These are phyloP conservation scores for Alca torda DNA, from an alignment of 2,797 vertebrate species.

Conservation along the genomic window DNA sequence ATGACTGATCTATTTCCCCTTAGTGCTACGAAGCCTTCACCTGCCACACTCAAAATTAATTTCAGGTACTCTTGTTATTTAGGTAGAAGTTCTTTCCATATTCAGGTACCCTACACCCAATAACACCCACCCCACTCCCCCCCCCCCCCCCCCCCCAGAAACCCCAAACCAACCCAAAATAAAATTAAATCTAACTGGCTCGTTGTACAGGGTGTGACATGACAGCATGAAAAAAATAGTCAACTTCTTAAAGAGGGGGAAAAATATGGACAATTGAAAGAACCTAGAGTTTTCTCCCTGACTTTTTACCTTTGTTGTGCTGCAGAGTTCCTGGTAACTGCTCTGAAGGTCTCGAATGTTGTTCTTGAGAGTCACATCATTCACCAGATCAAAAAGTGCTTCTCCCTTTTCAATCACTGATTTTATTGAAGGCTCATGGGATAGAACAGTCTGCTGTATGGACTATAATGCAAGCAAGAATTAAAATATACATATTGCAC, in stretches of 20 bases:
- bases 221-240: not conserved
- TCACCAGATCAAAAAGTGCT: constrained; percentile 80
- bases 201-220: not conserved
- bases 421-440: constrained; percentile 87
- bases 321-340: constrained; percentile 86
- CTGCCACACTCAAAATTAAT: not conserved
- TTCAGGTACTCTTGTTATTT: not conserved
- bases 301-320: constrained; percentile 79
- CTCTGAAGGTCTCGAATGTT: constrained; percentile 85
- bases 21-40: not conserved
- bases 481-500: not conserved
- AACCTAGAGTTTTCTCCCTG: not conserved
- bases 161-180: not conserved
- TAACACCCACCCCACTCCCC: rapidly evolving
- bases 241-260: not conserved
- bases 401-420: constrained; percentile 92
- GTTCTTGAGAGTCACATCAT: constrained; percentile 83
- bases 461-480: constrained; percentile 76
- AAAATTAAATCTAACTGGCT: not conserved
- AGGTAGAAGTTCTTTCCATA: not conserved
- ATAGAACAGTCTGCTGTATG: constrained; percentile 88
- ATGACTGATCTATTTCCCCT: not conserved
- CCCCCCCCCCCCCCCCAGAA: rapidly evolving
- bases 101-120: not conserved
- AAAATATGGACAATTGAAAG: not conserved